Conservation (phyloP, 2,797 vertebrate genomes). For the Acrocephalus scirpaceus region DNA sequence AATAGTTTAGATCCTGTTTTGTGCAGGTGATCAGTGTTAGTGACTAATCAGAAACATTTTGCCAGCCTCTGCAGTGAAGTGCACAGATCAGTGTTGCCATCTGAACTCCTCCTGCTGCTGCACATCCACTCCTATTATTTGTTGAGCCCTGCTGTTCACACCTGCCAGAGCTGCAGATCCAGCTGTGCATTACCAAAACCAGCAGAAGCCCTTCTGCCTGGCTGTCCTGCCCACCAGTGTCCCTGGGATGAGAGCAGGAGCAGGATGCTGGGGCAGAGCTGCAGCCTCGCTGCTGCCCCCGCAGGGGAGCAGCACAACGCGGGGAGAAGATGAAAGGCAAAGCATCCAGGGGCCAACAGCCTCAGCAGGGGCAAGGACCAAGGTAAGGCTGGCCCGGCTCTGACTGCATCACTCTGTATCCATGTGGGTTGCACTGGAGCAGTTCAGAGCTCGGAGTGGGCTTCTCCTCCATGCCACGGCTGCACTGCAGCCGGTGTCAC, state of each 20-base stretch:
- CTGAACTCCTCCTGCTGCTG: background rate
- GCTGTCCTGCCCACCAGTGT: fast-evolving
- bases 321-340: background rate
- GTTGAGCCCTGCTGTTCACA: background rate
- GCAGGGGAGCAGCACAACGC: background rate
- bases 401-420: background rate
- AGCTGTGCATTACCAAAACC: background rate
- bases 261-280: background rate
- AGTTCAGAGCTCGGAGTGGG: no score
- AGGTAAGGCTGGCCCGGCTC: background rate
- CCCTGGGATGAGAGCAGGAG: background rate
- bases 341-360: background rate
- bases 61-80: background rate
- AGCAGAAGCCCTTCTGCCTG: background rate
- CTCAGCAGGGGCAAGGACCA: background rate
- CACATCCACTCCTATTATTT: background rate
- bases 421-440: fast-evolving
- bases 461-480: fast-evolving
- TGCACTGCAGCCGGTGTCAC: background rate
- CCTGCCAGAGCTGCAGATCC: background rate
- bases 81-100: background rate
- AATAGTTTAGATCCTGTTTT: background rate
- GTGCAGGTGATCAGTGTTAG: background rate
- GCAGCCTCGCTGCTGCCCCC: background rate
- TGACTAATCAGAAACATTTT: background rate